Conservation (phyloP, 1,140 invertebrate species). For the Zaprionus lachaisei region DNA sequence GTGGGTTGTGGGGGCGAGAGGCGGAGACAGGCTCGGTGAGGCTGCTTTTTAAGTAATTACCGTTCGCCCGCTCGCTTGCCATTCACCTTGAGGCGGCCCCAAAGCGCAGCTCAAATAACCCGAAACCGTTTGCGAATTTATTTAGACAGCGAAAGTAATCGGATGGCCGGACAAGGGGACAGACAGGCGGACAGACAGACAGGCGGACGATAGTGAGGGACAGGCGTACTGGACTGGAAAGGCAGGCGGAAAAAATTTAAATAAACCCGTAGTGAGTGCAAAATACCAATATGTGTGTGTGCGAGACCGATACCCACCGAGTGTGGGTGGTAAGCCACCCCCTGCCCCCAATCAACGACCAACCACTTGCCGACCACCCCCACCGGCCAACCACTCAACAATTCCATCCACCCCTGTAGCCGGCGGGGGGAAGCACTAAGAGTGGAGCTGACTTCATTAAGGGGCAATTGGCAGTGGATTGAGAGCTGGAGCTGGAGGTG, state of each 20-base stretch:
- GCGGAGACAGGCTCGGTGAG: neutral
- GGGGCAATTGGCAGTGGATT: neutral
- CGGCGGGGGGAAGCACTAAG: constrained; percentile 61
- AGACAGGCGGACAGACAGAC: neutral
- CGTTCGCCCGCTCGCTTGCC: constrained; percentile 53
- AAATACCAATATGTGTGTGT: constrained; percentile 59
- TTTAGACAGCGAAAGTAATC: constrained; percentile 80
- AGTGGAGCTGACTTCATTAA: constrained; percentile 66
- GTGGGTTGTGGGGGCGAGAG: neutral
- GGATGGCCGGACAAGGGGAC: constrained; percentile 32
- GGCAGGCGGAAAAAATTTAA: constrained; percentile 28
- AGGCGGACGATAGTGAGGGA: neutral
- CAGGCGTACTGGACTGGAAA: constrained; percentile 14
- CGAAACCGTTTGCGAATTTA: constrained; percentile 70
- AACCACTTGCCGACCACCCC: neutral
- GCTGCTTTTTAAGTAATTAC: constrained; percentile 79
- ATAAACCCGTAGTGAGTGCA: constrained; percentile 43
- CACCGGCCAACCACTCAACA: constrained; percentile 5
- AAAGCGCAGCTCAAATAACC: constrained; percentile 65
- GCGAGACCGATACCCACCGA: constrained; percentile 25
- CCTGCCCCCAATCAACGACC: neutral
- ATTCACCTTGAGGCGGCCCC: constrained; percentile 71
- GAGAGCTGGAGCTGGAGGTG: neutral
- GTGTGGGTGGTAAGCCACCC: neutral
- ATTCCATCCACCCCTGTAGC: neutral